Conservation (phyloP, 2,113 vertebrate species). For the Ciconia stormi region DNA sequence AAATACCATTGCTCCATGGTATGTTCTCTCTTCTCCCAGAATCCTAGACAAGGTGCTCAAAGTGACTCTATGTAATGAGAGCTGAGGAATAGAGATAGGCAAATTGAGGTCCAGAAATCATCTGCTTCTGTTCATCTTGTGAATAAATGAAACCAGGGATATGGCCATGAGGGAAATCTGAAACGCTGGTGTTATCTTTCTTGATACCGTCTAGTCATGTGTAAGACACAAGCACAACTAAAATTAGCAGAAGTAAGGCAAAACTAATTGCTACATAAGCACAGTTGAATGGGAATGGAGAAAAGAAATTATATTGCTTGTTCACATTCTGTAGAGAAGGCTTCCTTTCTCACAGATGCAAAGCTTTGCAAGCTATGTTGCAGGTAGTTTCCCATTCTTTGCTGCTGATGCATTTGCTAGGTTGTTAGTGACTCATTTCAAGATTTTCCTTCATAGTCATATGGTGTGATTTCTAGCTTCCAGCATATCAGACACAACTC, state of each 20-base stretch:
- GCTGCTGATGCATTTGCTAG: background rate
- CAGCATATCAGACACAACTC: background rate
- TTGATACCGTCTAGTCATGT: background rate
- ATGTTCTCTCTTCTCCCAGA: background rate
- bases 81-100: background rate
- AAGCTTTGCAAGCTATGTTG: background rate
- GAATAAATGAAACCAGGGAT: background rate
- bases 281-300: background rate
- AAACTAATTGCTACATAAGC: background rate
- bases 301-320: background rate
- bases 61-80: background rate
- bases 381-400: background rate
- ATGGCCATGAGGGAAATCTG: background rate
- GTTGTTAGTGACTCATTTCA: background rate
- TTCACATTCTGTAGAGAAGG: background rate
- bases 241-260: background rate
- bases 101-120: slow-evolving; percentile 1
- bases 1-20: background rate
- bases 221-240: background rate
- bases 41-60: background rate
- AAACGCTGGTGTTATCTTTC: background rate
- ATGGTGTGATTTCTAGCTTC: background rate
- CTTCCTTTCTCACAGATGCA: background rate
- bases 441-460: background rate
- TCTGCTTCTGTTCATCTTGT: background rate